These are phyloP conservation scores for Pandemis cinnamomeana DNA, from an alignment of 2,888 invertebrate genomes.

Conservation along the genomic window DNA sequence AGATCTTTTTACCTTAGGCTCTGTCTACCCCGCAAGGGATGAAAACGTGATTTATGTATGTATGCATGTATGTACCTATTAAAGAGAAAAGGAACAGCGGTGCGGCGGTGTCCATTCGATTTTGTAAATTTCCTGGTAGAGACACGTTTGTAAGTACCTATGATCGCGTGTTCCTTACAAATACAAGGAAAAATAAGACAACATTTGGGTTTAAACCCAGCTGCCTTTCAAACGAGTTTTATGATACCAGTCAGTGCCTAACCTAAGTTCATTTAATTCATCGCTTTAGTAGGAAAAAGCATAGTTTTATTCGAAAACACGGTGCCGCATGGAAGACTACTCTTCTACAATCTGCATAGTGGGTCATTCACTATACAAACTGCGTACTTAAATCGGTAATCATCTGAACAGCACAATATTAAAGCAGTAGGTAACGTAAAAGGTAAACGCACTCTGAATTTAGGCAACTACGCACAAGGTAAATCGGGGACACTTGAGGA, in stretches of 20 bases:
- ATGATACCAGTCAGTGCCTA: too few relatives aligned
- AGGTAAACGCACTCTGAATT: slow-evolving; percentile 32
- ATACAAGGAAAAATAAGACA: not conserved
- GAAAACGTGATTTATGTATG: too few relatives aligned
- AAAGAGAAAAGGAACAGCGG: not conserved
- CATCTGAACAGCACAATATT: slow-evolving; percentile 4
- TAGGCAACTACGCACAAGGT: slow-evolving; percentile 25
- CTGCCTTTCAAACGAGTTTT: not conserved
- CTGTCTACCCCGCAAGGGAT: too few relatives aligned
- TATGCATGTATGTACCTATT: not conserved
- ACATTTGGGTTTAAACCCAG: not conserved
- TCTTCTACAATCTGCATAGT: not conserved
- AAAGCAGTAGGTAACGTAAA: slow-evolving; percentile 22
- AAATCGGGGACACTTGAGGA: slow-evolving; percentile 21
- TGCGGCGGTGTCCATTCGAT: not conserved
- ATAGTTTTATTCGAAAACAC: too few relatives aligned
- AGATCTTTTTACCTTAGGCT: too few relatives aligned
- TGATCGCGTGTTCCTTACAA: not conserved
- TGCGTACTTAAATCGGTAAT: not conserved
- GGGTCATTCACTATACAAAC: not conserved
- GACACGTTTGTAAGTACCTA: not conserved
- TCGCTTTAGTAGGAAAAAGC: too few relatives aligned
- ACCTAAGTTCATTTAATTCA: too few relatives aligned
- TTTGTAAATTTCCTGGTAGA: not conserved
- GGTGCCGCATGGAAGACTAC: too few relatives aligned